Percentiles rank a stretch among this genome's conserved stretches.
phyloP scores from a whole-genome alignment of 2,797 vertebrate species.

The Anguilla obscura region DNA sequence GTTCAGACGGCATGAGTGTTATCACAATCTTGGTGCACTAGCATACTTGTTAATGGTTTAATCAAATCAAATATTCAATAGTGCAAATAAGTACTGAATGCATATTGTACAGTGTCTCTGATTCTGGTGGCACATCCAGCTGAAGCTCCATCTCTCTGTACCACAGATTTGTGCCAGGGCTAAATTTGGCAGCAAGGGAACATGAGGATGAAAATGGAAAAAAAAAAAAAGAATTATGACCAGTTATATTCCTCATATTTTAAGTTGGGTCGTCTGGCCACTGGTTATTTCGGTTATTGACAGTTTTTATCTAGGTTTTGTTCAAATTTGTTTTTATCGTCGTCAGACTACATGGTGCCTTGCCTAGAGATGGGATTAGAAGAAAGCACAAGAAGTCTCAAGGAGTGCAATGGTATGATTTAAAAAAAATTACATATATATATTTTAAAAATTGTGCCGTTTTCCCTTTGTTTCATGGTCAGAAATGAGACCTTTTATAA shows the following conservation, averaged over 20 bases:
- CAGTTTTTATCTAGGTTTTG: background rate
- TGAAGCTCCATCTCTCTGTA: no score
- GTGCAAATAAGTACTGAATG: no score
- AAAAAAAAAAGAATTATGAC: no score
- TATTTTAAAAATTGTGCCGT: no score
- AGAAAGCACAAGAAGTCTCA: slow-evolving; percentile 72
- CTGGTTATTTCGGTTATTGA: background rate
- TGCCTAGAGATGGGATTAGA: slow-evolving; percentile 79
- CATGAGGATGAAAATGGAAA: background rate
- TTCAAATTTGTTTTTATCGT: slow-evolving; percentile 21
- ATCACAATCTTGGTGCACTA: no score
- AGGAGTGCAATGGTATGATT: slow-evolving; percentile 74
- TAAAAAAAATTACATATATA: no score
- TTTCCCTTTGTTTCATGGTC: background rate
- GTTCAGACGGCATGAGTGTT: no score
- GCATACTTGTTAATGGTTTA: no score
- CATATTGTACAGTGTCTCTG: no score
- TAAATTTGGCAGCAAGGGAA: background rate
- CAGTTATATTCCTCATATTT: background rate
- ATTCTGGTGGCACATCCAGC: no score
- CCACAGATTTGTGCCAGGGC: no score
- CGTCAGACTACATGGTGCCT: slow-evolving; percentile 85
- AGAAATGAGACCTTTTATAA: background rate
- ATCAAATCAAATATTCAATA: no score
- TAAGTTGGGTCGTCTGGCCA: background rate